Base-by-base conservation (phyloP, 2,797 vertebrate genomes). In the Halcyon chelicuti region DNA sequence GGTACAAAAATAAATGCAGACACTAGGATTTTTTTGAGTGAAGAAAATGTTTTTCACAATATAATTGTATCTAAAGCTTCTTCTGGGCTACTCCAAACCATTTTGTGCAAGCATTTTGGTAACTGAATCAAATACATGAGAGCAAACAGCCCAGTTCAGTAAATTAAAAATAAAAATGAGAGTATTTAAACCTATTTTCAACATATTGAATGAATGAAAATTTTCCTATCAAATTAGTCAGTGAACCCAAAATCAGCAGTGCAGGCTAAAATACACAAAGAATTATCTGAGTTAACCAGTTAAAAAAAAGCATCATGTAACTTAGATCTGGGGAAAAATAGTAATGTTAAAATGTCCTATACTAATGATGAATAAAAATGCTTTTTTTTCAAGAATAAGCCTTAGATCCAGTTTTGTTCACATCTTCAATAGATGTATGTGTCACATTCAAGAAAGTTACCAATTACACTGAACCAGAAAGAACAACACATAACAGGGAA, bases 1-100 rank as follows among this genome's bases (percentile, higher is more conserved):
- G 87, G 73, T n/a, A 67, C 35, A 86, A 82, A 95, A 95, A 31
- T 51, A 94, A 89, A 97, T 82, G 72, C 68, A 97, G 61, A 96
- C 57, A 72, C 23, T 5, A 81, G 17, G 29, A 92, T 39, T 93
- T 88, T 88, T 57, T 2, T 35, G 57, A 88, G 39, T 23, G 18
- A 87, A 47, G 37, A 55, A 39, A 72, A 44, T 37, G 12, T 79
- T 63, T 93, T 71, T 49, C 82, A 90, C 33, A 46, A 73, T 16
- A 10, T 31, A 92, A 62, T 71, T 67, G 7, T 10, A 84, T 78
- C 63, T 86, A 71, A 62, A 94, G 85, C 76, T 91, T 91, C 91
- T 89, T 92, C 88, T 93, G 94, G 85, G 92, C 31, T 90, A 94
- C 33, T 90, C 88, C 77, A 97, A 81, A 93, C 82, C 7, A 65